Percentiles rank a stretch among this genome's conserved stretches.
Conservation (phyloP, 1,140 invertebrate genomes). For the Planococcus citri region DNA sequence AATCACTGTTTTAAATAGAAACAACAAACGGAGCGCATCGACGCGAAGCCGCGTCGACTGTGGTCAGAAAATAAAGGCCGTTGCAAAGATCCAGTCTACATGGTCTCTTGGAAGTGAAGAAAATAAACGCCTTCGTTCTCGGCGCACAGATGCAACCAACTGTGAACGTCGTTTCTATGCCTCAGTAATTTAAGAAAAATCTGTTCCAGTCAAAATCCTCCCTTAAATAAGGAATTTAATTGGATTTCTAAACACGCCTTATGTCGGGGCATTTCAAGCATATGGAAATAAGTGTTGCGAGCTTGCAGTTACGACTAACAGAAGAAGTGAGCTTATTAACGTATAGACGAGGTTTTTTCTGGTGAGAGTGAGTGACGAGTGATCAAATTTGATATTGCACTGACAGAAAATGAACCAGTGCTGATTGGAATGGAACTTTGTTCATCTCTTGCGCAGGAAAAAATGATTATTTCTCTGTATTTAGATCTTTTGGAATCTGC, state of each 20-base stretch:
- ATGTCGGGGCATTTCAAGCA: too few species aligned
- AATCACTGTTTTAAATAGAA: constrained; percentile 3
- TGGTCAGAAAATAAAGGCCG: not conserved
- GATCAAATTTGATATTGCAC: too few species aligned
- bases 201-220: not conserved
- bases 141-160: not conserved
- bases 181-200: not conserved
- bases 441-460: too few species aligned
- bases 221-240: not conserved
- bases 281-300: too few species aligned
- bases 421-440: too few species aligned
- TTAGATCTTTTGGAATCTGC: too few species aligned
- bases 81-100: not conserved
- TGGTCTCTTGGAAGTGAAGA: not conserved
- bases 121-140: not conserved
- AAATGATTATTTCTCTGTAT: too few species aligned
- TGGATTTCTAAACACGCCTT: not conserved
- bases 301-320: too few species aligned
- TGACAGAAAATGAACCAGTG: too few species aligned
- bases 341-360: too few species aligned
- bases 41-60: not conserved
- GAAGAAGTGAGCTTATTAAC: too few species aligned
- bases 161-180: not conserved
- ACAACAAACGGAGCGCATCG: not conserved
- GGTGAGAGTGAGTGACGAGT: too few species aligned